A percentile compares a stretch with the other conserved stretches of the same genome.
Evolutionary conservation across 2,797 vertebrate species (phyloP).

Genomic region (Spondyliosoma cantharus): DNA sequence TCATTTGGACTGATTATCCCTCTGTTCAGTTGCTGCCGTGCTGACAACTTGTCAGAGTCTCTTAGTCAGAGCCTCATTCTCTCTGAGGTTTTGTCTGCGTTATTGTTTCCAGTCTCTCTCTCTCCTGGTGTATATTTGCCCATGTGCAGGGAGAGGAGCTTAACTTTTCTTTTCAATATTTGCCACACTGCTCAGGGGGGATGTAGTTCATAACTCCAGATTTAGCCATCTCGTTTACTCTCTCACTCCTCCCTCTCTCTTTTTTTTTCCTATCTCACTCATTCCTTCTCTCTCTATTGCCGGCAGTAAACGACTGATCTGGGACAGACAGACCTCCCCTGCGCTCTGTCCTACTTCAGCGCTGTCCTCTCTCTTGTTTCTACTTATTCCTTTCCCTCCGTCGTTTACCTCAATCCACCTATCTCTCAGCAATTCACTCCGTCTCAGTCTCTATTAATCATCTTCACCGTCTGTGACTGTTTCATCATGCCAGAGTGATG

Average conservation of each 20-base stretch:
- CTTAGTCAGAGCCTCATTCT: conserved; percentile 13
- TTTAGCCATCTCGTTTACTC: conserved; percentile 75
- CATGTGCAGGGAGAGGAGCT: conserved; percentile 43
- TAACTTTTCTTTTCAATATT: conserved; percentile 66
- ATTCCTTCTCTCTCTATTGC: conserved; percentile 53
- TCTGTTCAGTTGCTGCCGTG: conserved; percentile 16
- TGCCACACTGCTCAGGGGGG: conserved; percentile 56
- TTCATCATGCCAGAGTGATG: conserved; percentile 57
- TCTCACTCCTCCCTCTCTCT: conserved; percentile 45
- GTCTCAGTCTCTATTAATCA: conserved; percentile 41
- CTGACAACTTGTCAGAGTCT: conserved; percentile 33
- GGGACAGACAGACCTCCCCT: conserved; percentile 85
- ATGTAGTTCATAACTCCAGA: conserved; percentile 77
- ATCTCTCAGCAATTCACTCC: conserved; percentile 24
- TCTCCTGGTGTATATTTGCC: conserved; percentile 59
- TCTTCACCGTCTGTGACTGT: conserved; percentile 22
- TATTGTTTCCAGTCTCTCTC: conserved; percentile 30
- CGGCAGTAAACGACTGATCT: conserved; percentile 82
- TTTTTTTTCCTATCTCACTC: conserved; percentile 50
- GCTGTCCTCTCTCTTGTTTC: conserved; percentile 65
- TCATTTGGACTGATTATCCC: conserved; percentile 22
- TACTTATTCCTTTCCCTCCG: conserved; percentile 49
- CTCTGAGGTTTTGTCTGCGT: conserved; percentile 16
- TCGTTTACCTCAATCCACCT: conserved; percentile 53
- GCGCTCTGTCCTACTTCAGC: conserved; percentile 85